phyloP scores from a whole-genome alignment of 2,797 vertebrate species.

The Catostomus latipinnis region DNA sequence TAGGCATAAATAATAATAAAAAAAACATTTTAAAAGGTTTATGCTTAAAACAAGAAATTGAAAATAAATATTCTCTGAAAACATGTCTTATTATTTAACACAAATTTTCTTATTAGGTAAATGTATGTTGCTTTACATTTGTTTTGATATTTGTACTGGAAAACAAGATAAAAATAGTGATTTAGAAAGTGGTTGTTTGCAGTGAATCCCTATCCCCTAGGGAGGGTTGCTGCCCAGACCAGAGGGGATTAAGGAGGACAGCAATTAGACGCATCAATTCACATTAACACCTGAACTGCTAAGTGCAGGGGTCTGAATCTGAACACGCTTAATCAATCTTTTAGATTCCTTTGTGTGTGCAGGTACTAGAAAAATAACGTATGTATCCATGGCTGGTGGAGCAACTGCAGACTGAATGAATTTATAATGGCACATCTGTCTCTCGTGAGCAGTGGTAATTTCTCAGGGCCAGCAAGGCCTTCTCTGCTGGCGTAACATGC shows the following conservation, averaged over 20 bases:
- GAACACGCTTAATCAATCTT: conserved; percentile 40
- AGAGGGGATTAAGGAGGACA: conserved; percentile 49
- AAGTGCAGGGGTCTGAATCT: conserved; percentile 17
- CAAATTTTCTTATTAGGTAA: no score
- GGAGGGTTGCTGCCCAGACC: conserved; percentile 33
- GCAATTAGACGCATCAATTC: conserved; percentile 71
- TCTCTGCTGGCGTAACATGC: no score
- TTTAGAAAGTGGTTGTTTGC: not conserved
- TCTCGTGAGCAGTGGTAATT: not conserved
- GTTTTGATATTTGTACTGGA: no score
- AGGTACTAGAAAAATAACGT: conserved; percentile 21
- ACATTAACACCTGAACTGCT: conserved; percentile 73
- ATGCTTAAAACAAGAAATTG: no score
- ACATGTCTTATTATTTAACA: no score
- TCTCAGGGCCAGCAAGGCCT: no score
- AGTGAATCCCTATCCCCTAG: conserved; percentile 40
- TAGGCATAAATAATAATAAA: no score
- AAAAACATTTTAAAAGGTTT: no score
- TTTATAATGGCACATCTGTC: not conserved
- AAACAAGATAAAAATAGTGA: no score
- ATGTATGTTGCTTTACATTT: no score
- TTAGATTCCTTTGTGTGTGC: conserved; percentile 64
- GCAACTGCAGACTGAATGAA: not conserved
- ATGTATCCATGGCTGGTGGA: not conserved
- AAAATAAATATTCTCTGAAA: no score